phyloP scores from a whole-genome alignment of 2,113 vertebrate species.

The Dendrocopos noguchii region DNA sequence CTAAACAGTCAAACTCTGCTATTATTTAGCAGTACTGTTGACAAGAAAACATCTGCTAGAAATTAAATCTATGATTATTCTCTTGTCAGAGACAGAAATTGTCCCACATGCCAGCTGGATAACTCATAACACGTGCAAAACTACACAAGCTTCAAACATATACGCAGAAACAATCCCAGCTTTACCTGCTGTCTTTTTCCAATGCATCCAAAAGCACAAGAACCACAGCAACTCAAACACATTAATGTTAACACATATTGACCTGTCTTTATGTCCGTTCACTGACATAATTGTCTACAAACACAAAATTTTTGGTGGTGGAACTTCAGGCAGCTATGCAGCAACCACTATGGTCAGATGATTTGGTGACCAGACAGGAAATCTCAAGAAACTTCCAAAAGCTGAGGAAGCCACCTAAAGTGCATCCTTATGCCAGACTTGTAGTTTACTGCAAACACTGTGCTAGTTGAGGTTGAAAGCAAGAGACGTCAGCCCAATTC shows the following conservation, averaged over 20 bases:
- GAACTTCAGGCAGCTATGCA: neutral
- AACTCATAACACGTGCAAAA: neutral
- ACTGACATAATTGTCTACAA: neutral
- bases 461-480: neutral
- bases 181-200: neutral
- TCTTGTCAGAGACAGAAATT: neutral
- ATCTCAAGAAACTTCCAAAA: neutral
- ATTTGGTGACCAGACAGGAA: neutral
- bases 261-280: neutral
- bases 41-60: neutral
- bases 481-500: neutral
- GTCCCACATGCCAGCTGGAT: neutral
- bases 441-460: neutral
- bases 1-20: neutral
- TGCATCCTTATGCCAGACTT: neutral
- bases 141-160: neutral
- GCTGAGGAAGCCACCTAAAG: neutral
- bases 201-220: neutral
- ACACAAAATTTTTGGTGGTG: neutral
- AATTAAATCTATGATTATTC: neutral
- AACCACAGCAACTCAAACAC: neutral
- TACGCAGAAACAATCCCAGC: neutral
- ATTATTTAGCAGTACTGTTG: neutral
- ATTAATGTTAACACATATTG: neutral
- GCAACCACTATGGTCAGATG: neutral